phyloP scores from a whole-genome alignment of 2,113 vertebrate species.

The Rhadina sibilatrix region DNA sequence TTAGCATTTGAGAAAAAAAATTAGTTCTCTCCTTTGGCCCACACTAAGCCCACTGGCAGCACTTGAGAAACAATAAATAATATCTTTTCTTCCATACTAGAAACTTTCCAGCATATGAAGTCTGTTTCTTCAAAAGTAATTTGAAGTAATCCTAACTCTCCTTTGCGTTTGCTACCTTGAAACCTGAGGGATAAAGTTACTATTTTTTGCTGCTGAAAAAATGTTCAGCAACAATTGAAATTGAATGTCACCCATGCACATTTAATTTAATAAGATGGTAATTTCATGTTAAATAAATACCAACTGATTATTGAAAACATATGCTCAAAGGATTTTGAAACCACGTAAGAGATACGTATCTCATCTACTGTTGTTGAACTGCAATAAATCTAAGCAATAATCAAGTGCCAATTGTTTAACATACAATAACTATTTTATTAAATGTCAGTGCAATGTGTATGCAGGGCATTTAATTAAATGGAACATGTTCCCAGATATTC shows the following conservation, averaged over 20 bases:
- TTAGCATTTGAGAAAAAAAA: not conserved
- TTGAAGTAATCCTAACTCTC: constrained; percentile 49
- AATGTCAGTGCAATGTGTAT: constrained; percentile 12
- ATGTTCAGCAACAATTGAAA: not conserved
- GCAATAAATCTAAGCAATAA: constrained; percentile 48
- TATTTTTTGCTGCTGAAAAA: constrained; percentile 37
- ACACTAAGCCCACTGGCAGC: not conserved
- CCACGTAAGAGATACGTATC: constrained; percentile 3
- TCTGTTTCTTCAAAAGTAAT: constrained; percentile 29
- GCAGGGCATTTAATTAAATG: constrained; percentile 32
- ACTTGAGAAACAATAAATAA: constrained; percentile 42
- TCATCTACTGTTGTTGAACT: constrained; percentile 29
- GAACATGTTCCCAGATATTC: constrained; percentile 25
- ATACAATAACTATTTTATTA: constrained; percentile 55
- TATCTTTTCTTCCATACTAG: not conserved
- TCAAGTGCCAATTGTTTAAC: constrained; percentile 59
- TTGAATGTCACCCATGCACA: constrained; percentile 36
- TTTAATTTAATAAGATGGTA: constrained; percentile 67
- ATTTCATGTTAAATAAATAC: constrained; percentile 68
- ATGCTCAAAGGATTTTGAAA: constrained; percentile 49
- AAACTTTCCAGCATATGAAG: not conserved
- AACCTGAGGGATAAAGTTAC: constrained; percentile 49
- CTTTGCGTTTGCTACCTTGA: constrained; percentile 1
- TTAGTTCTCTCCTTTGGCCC: not conserved
- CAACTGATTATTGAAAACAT: constrained; percentile 55